Evolutionary conservation across 2,797 vertebrate genomes (phyloP), one percentile per base, ranked within the genome.

Genomic region (Cichlasoma orientale): DNA sequence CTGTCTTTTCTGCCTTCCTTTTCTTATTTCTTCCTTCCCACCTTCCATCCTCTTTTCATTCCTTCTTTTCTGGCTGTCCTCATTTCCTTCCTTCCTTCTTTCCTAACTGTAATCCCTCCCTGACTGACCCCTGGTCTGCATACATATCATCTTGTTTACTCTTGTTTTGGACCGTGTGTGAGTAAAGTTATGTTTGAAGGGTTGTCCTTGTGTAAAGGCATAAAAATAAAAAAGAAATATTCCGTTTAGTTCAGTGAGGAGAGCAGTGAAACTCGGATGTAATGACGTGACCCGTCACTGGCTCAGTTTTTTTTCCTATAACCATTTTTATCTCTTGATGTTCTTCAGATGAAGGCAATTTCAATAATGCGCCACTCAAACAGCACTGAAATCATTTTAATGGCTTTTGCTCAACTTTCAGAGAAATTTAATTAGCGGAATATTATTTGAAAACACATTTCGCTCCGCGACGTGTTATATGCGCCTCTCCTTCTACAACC

Each of bases 371-470:
- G 69, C 13, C 78, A 13, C 75, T 85, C 86, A 84, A 57, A 84
- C 79, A 52, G 75, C 73, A 36, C 50, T 47, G 9, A 54, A 75
- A 59, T 80, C 68, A 9, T 68, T 91, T 88, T 89, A 91, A 90
- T 90, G 88, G 82, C 82, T 83, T 86, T 56, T 56, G 63, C 41
- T 66, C 61, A 44, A 66, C 41, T 47, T 19, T 66, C 61, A 29
- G 57, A 50, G 75, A 31, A 82, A 81, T 87, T 85, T 82, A 89
- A 91, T 94, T 93, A 89, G 81, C 78, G 31, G 87, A 72, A 78
- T 21, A 79, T 89, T 72, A 82, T 88, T 84, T 86, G 77, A 88
- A 83, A 78, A 47, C 3, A 19, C 72, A 66, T 79, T 75, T 85
- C 86, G 89, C 23, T 47, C 84, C 77, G 86, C 16, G 77, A 44